Evolutionary conservation across 2,113 vertebrate genomes (phyloP).

Genomic region (Neopipo cinnamomea): DNA sequence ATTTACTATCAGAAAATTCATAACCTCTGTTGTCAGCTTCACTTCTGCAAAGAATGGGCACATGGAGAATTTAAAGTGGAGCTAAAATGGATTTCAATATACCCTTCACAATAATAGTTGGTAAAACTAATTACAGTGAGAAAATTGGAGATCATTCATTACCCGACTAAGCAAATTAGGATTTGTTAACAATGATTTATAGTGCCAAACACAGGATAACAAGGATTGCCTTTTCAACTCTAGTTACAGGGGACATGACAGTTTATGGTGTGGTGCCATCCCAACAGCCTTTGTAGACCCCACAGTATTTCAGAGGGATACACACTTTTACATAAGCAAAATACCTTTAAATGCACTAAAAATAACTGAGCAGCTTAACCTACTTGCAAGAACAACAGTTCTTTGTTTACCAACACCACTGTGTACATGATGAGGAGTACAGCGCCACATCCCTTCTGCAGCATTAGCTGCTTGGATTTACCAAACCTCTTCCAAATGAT

Average conservation of each 20-base stretch:
- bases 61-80: constrained; percentile 20
- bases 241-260: background rate
- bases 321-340: constrained; percentile 27
- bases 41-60: constrained; percentile 34
- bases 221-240: constrained; percentile 14
- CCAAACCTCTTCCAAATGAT: background rate
- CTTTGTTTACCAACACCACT: background rate
- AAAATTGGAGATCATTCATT: constrained; percentile 68
- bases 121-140: constrained; percentile 66
- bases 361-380: background rate
- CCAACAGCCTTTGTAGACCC: constrained; percentile 19
- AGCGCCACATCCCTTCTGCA: background rate
- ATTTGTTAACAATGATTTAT: constrained; percentile 71
- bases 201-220: constrained; percentile 21
- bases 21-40: background rate
- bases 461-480: background rate
- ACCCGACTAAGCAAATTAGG: constrained; percentile 62
- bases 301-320: constrained; percentile 18
- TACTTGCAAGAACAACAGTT: background rate
- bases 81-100: constrained; percentile 13
- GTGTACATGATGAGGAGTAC: background rate
- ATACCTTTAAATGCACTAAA: background rate
- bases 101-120: constrained; percentile 47
- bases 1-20: background rate
- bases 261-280: constrained; percentile 11